Evolutionary conservation across 2,113 vertebrate species (phyloP).

Genomic region (Willisornis vidua): DNA sequence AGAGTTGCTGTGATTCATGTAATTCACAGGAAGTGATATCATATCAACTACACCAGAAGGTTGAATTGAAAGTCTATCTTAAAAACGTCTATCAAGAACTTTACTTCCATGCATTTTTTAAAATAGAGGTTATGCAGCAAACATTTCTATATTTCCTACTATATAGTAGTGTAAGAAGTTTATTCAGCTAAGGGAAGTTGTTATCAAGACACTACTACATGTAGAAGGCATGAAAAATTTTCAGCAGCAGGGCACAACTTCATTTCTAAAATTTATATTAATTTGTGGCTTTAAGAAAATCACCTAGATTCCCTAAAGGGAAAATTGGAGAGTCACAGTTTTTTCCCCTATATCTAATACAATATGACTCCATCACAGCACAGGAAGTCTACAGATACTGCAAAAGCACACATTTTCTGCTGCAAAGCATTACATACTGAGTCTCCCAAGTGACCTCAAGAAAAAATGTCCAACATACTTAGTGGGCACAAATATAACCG

Average conservation of each 20-base stretch:
- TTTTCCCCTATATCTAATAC: not conserved
- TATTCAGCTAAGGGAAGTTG: not conserved
- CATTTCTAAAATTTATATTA: not conserved
- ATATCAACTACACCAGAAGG: slow-evolving; percentile 21
- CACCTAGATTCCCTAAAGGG: not conserved
- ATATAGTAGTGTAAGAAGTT: not conserved
- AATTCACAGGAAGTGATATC: slow-evolving; percentile 58
- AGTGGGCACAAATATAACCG: not conserved
- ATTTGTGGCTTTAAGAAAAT: not conserved
- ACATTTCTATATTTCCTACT: not conserved
- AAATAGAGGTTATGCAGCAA: not conserved
- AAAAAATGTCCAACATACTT: not conserved
- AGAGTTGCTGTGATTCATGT: slow-evolving; percentile 72
- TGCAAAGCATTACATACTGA: not conserved
- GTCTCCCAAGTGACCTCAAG: not conserved
- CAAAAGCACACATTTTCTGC: not conserved
- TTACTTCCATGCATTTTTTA: slow-evolving; percentile 30
- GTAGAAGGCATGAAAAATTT: not conserved
- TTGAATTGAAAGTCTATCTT: not conserved
- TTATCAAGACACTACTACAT: not conserved
- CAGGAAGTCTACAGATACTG: not conserved
- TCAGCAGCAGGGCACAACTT: not conserved
- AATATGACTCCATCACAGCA: not conserved
- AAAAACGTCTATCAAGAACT: slow-evolving; percentile 27
- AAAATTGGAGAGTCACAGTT: not conserved